These are phyloP conservation scores for Acleris emargana DNA, from an alignment of 2,888 invertebrate species.

Conservation along the genomic window DNA sequence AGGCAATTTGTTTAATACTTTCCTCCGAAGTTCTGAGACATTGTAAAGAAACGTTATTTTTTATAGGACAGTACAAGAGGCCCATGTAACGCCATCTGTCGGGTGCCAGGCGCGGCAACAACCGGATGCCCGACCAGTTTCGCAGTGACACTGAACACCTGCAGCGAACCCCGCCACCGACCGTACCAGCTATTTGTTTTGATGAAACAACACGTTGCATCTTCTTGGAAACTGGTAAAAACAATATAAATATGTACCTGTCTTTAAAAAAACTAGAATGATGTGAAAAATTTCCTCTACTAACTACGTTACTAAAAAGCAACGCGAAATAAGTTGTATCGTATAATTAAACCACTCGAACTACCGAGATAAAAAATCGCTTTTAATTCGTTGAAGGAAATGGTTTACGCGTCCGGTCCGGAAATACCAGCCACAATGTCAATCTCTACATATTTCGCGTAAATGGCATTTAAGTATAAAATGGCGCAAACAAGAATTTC, in stretches of 20 bases:
- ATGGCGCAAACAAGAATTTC: slow-evolving; percentile 17
- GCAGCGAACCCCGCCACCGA: slow-evolving; percentile 48
- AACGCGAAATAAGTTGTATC: slow-evolving; percentile 2
- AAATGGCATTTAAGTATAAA: slow-evolving; percentile 19
- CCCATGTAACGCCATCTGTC: slow-evolving; percentile 72
- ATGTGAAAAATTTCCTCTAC: too few relatives aligned
- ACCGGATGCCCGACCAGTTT: slow-evolving; percentile 82
- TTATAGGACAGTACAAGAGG: slow-evolving; percentile 40
- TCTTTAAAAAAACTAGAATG: too few relatives aligned
- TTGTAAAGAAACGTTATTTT: slow-evolving; percentile 30
- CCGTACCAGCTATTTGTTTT: slow-evolving; percentile 40
- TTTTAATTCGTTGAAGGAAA: slow-evolving; percentile 34
- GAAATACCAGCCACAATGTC: slow-evolving; percentile 31
- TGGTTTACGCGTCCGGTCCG: slow-evolving; percentile 27
- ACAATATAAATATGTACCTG: background rate
- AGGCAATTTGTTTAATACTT: slow-evolving; percentile 15
- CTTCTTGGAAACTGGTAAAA: slow-evolving; percentile 23
- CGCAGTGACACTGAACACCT: slow-evolving; percentile 76
- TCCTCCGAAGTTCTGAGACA: slow-evolving; percentile 2
- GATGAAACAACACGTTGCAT: slow-evolving; percentile 35
- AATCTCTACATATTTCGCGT: slow-evolving; percentile 26
- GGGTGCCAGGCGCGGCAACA: slow-evolving; percentile 52
- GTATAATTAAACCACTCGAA: slow-evolving; percentile 8
- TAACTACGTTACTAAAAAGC: background rate
- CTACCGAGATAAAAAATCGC: slow-evolving; percentile 27